phyloP scores from a whole-genome alignment of 2,888 invertebrate species.

The Theretra japonica region DNA sequence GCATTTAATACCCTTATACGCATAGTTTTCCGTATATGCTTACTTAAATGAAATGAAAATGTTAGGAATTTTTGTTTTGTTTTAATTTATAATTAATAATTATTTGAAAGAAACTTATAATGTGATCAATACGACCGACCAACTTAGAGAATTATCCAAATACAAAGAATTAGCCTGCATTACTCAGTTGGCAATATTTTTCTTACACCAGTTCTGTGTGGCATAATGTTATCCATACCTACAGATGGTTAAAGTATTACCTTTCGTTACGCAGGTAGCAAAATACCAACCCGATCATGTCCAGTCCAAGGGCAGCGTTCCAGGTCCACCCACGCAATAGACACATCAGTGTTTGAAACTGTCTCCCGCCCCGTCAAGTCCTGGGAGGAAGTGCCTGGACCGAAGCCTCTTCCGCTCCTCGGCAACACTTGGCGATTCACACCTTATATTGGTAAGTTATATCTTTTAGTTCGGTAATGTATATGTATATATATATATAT shows the following conservation, averaged over 20 bases:
- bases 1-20: no score
- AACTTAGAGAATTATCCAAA: not conserved
- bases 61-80: no score
- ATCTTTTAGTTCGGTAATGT: no score
- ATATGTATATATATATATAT: no score
- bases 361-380: constrained; percentile 67
- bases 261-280: constrained; percentile 43
- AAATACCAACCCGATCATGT: constrained; percentile 49
- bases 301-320: constrained; percentile 65
- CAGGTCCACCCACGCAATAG: constrained; percentile 72
- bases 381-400: constrained; percentile 86
- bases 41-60: no score
- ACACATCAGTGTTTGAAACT: constrained; percentile 61
- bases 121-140: not conserved
- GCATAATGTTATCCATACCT: no score
- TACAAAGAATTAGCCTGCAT: not conserved
- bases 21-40: no score
- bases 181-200: not conserved
- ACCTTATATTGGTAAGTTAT: constrained; percentile 85
- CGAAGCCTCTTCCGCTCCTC: constrained; percentile 84
- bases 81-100: no score
- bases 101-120: no score
- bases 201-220: no score
- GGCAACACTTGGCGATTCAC: constrained; percentile 87
- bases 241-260: not conserved